Evolutionary conservation across 2,113 vertebrate species (phyloP), one percentile per base, ranked within the genome.

Genomic region (Gymnogyps californianus): DNA sequence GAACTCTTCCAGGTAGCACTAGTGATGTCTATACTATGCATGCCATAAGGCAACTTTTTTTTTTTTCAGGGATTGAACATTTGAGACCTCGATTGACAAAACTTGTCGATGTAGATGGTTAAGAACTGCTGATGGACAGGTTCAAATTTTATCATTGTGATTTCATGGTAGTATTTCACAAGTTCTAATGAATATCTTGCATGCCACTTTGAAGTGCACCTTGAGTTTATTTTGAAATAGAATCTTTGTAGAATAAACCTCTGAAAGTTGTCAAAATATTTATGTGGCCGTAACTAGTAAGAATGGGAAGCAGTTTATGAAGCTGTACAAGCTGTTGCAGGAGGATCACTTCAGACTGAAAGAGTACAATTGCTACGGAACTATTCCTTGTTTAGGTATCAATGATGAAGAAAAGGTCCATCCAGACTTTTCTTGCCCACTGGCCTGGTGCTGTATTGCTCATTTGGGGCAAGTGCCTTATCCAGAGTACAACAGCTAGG

Each of bases 21-120:
- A 93, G 87, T 74, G 75, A 90, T 90, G 58, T 72, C 79, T 83
- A 2, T 87, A 84, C 93, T 95, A 95, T 96, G 95, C 81, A 93
- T 96, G 94, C 95, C 82, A 24, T 76, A 24, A 77, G 90, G 91
- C 95, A 96, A 65, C 80, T 72, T 36, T 61, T 36, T 29, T 67
- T 49, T 59, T 82, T 94, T 91, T 92, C 92, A 94, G 91, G 80
- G 87, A 83, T 9, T 91, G 79, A 69, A 91, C 21, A 34, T 29
- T 6, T 5, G 36, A 95, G 66, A 87, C 84, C 84, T 96, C 4
- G 4, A 40, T 22, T 79, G 82, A 47, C 29, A 66, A 51, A 42
- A 13, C 9, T 64, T 84, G 36, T 83, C 26, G 83, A 12, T 76
- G 75, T 59, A 57, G 84, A 14, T 79, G 91, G 54, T 79, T 79